Evolutionary conservation across 2,797 vertebrate genomes (phyloP), one percentile per base, ranked within the genome.

Genomic region (Urosaurus nigricauda): DNA sequence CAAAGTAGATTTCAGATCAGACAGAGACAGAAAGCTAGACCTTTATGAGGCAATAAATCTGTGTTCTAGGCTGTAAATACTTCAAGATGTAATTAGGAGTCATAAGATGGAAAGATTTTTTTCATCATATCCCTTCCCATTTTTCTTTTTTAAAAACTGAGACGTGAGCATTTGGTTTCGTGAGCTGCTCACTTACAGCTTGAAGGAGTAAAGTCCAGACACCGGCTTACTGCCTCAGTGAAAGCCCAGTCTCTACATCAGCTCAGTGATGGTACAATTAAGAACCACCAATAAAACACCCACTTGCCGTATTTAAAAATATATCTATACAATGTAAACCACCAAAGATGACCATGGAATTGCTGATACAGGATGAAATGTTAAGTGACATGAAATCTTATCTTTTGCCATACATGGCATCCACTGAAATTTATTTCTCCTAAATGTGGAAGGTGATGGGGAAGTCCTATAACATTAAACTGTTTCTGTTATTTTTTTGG

Each of bases 401-500:
- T 24, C 26, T 40, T 51, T 77, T 24, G 53, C 43, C 32, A 63
- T 47, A 71, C 37, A 29, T 75, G 70, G 14, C 65, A n/a, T 4
- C 17, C 58, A 73, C 90, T 88, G 35, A 83, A 21, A 13, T 84
- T 79, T 47, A 85, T 80, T 71, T 70, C 4, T 13, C 47, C 79
- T 40, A 56, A 12, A 70, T 58, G 26, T 73, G 68, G 79, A 81
- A 9, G 19, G 14, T 14, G 58, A 56, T 6, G 37, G n/a, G 51
- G 9, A 8, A 40, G 26, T 70, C 79, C 81, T 9, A 2, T 37
- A 83, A 58, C 24, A 21, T 77, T 87, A 90, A 74, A 16, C 51
- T 83, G 13, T 79, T 93, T 81, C 83, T 63, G 47, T 43, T 91
- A 51, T 91, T 79, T 35, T 53, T 19, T 11, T 0, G 14, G n/a